Evolutionary conservation across 2,888 invertebrate genomes (phyloP), one percentile per base, ranked within the genome.

Genomic region (Sinopyrophorus schimmeli): DNA sequence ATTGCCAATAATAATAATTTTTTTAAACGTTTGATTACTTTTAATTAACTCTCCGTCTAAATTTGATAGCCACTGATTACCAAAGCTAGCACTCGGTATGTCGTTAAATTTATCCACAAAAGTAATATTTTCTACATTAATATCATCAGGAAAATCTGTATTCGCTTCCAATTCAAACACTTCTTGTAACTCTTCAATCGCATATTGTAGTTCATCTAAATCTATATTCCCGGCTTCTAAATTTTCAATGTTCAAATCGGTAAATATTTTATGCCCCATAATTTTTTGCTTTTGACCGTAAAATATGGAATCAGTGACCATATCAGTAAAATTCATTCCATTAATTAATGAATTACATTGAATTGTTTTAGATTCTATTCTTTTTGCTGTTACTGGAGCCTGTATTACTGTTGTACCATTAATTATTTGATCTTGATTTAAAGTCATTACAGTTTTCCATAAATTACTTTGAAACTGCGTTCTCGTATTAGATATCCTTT

Each of bases 41-140:
- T 58, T 35, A 37, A 73, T 58, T n/a, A 48, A 47, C 54, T 76
- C 74, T 11, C 67, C 64, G 1, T 64, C 66, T 23, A 57, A 60
- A 12, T 60, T 66, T 34, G 74, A 65, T 1, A 76, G 55, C 74
- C 75, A 76, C 48, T 66, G 66, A 5, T 61, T 56, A 2, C 74
- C 73, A 56, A 80, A 77, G 11, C 73, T 62, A 0, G 61, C 42
- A 1, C 67, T 64, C 0, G 62, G 54, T 21, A 79, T 69, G 10
- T 70, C 74, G 57, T 79, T 77, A 3, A 78, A 62, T 10, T 62
- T 61, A 5, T 66, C 65, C 7, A 60, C 57, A 59, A 77, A 76
- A 39, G 65, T 66, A 2, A 80, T 60, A 9, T 71, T 70, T 24
- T 72, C 66, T 3, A 77, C 62, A 23, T 61, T 60, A 14, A 75